A percentile compares a stretch with the other conserved stretches of the same genome.
phyloP scores from a whole-genome alignment of 2,888 invertebrate species.

The Andrena bicolor region DNA sequence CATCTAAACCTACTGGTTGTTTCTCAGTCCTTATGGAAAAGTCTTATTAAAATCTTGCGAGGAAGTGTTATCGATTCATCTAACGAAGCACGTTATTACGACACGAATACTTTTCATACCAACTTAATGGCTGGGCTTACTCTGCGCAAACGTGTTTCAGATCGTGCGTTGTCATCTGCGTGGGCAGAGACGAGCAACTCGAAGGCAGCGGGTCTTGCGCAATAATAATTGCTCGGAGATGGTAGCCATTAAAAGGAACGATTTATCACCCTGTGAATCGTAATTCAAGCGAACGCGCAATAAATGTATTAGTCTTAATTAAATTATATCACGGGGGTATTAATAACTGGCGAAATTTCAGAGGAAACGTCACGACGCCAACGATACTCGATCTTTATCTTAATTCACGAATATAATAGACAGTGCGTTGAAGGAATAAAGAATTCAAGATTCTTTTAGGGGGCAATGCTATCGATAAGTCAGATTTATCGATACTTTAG shows the following conservation, averaged over 20 bases:
- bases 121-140: slow-evolving; percentile 55
- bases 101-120: slow-evolving; percentile 46
- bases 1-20: no score
- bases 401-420: neutral
- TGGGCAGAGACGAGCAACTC: slow-evolving; percentile 59
- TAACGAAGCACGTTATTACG: slow-evolving; percentile 46
- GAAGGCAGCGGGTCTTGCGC: slow-evolving; percentile 49
- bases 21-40: neutral
- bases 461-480: no score
- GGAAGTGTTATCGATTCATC: slow-evolving; percentile 1
- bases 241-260: slow-evolving; percentile 73
- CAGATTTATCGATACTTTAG: no score
- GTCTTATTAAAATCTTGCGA: neutral
- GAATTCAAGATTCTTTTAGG: no score
- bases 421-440: neutral
- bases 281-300: slow-evolving; percentile 62
- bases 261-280: slow-evolving; percentile 72
- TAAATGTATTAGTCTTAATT: slow-evolving; percentile 64
- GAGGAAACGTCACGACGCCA: slow-evolving; percentile 17
- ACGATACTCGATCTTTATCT: slow-evolving; percentile 15
- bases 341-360: slow-evolving; percentile 48
- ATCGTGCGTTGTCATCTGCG: slow-evolving; percentile 64
- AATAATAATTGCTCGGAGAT: slow-evolving; percentile 56
- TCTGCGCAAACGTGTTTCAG: slow-evolving; percentile 56
- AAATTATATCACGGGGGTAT: slow-evolving; percentile 59